A percentile compares a stretch with the other conserved stretches of the same genome.
Conservation (phyloP, 2,113 vertebrate genomes). For the Lanius collurio region DNA sequence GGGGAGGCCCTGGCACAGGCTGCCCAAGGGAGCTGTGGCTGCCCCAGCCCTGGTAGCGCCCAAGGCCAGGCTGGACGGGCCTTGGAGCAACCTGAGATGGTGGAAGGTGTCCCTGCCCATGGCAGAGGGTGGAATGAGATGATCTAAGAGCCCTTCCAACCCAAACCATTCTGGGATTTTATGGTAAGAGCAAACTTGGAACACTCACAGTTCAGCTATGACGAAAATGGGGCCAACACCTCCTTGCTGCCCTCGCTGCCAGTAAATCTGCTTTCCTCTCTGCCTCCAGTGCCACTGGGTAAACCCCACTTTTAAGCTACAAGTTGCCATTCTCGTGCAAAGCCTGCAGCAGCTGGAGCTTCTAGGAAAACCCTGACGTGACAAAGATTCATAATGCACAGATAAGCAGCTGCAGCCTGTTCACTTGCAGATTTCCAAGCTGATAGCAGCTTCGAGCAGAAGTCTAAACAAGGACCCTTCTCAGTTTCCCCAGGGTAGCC, state of each 20-base stretch:
- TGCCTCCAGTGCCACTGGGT: background rate
- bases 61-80: background rate
- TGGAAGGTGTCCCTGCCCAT: background rate
- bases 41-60: background rate
- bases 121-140: background rate
- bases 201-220: accelerated
- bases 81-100: accelerated
- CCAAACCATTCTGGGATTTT: background rate
- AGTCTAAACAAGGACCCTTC: background rate
- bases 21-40: background rate
- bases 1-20: background rate
- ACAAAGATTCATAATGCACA: background rate
- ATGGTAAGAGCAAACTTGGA: accelerated
- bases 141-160: background rate
- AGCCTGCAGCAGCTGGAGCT: constrained; percentile 14
- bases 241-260: background rate
- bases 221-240: accelerated
- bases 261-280: background rate
- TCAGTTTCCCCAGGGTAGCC: background rate
- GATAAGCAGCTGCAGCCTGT: constrained; percentile 35
- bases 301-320: background rate
- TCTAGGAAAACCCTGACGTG: constrained; percentile 33
- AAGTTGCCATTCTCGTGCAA: constrained; percentile 27
- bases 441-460: constrained; percentile 28
- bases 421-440: background rate